Conservation (phyloP, 2,888 invertebrate species). For the Caenorhabditis angaria region DNA sequence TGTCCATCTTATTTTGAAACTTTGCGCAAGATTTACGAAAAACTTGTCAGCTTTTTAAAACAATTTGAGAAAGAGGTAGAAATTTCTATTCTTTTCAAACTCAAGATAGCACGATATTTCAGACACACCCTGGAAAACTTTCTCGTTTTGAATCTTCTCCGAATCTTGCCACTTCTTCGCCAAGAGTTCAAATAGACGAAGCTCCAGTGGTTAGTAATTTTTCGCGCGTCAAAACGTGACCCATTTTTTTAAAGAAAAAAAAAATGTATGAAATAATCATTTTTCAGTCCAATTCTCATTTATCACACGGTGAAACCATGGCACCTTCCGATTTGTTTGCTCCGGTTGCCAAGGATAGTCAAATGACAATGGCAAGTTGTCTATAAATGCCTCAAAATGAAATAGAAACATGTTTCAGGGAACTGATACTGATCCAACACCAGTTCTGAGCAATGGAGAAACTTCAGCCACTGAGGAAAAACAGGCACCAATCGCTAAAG, state of each 20-base stretch:
- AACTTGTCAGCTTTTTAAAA: neutral
- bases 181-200: neutral
- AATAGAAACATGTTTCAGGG: neutral
- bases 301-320: slow-evolving; percentile 4
- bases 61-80: neutral
- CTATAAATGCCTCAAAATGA: neutral
- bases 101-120: neutral
- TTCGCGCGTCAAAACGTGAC: too few species aligned
- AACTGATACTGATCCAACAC: neutral
- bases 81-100: neutral
- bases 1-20: neutral
- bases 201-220: neutral
- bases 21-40: neutral
- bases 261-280: too few species aligned
- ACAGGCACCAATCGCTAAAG: neutral
- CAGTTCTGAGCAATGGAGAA: neutral
- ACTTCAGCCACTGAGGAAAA: neutral
- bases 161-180: neutral
- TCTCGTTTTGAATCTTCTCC: neutral
- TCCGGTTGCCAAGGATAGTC: slow-evolving; percentile 8
- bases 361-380: neutral
- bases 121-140: neutral
- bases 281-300: too few species aligned
- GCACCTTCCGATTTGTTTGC: neutral
- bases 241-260: neutral